Evolutionary conservation across 2,888 invertebrate genomes (phyloP).

Genomic region (Maniola hyperantus): DNA sequence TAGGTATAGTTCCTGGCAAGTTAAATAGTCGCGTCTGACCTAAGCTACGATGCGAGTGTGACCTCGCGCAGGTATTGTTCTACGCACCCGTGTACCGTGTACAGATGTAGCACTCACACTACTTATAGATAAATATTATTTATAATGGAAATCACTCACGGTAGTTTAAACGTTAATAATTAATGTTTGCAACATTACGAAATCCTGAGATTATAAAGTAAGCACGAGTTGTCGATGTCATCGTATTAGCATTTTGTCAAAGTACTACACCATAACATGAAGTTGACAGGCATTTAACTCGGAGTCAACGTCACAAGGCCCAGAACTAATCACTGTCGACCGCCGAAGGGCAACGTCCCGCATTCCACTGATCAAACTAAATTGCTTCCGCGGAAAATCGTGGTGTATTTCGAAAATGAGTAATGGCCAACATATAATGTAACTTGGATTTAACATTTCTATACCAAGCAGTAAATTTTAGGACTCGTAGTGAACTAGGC

Average conservation of each 20-base stretch:
- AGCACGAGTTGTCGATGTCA: background rate
- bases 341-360: conserved; percentile 47
- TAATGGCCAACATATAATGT: conserved; percentile 5
- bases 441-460: background rate
- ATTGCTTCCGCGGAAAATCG: conserved; percentile 46
- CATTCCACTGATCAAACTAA: conserved; percentile 47
- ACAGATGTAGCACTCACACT: too few relatives aligned
- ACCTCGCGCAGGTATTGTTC: too few relatives aligned
- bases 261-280: background rate
- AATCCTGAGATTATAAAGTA: too few relatives aligned
- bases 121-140: too few relatives aligned
- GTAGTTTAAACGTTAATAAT: too few relatives aligned
- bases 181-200: background rate
- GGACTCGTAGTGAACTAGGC: background rate
- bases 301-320: conserved; percentile 28
- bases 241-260: background rate
- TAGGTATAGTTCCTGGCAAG: too few relatives aligned
- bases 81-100: too few relatives aligned
- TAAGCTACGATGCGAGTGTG: too few relatives aligned
- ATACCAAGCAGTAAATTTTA: background rate
- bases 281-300: conserved; percentile 9
- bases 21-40: too few relatives aligned
- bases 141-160: too few relatives aligned
- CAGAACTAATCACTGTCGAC: conserved; percentile 55
- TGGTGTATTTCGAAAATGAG: conserved; percentile 15